These are phyloP conservation scores for Hylyphantes graminicola DNA, from an alignment of 1,140 invertebrate genomes.

Conservation along the genomic window DNA sequence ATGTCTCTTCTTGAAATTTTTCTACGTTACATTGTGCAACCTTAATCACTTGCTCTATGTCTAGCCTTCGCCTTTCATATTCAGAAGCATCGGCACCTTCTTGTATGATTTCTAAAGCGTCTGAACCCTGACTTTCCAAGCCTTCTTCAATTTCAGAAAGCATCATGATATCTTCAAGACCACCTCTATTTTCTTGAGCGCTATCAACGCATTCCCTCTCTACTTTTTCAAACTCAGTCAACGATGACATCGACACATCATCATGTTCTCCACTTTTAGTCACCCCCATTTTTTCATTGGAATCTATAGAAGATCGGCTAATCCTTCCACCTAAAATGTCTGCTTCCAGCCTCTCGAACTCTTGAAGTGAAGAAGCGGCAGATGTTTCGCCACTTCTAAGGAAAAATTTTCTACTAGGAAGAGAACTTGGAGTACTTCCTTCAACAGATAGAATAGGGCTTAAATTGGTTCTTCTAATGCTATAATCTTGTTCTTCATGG, in stretches of 20 bases:
- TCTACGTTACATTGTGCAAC: constrained; percentile 76
- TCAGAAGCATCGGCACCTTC: constrained; percentile 71
- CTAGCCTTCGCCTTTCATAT: constrained; percentile 78
- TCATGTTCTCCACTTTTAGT: constrained; percentile 81
- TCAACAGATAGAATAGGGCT: constrained; percentile 66
- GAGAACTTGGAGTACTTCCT: constrained; percentile 69
- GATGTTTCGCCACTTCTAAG: constrained; percentile 57
- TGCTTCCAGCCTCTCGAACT: constrained; percentile 70
- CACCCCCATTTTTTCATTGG: constrained; percentile 60
- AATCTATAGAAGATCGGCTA: constrained; percentile 59
- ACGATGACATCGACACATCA: constrained; percentile 85
- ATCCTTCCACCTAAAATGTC: constrained; percentile 64
- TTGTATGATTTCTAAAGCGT: constrained; percentile 73
- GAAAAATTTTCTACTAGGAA: constrained; percentile 41
- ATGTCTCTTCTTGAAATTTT: constrained; percentile 64
- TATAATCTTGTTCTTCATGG: constrained; percentile 73
- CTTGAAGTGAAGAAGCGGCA: constrained; percentile 68
- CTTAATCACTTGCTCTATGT: constrained; percentile 80
- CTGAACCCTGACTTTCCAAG: constrained; percentile 75
- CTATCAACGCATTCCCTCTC: constrained; percentile 80
- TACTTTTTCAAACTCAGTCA: constrained; percentile 93
- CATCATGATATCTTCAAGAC: constrained; percentile 83
- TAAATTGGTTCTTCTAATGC: constrained; percentile 44
- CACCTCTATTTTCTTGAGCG: constrained; percentile 73
- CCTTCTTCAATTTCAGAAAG: constrained; percentile 79